Evolutionary conservation across 2,113 vertebrate genomes (phyloP).

Genomic region (Axis porcinus): DNA sequence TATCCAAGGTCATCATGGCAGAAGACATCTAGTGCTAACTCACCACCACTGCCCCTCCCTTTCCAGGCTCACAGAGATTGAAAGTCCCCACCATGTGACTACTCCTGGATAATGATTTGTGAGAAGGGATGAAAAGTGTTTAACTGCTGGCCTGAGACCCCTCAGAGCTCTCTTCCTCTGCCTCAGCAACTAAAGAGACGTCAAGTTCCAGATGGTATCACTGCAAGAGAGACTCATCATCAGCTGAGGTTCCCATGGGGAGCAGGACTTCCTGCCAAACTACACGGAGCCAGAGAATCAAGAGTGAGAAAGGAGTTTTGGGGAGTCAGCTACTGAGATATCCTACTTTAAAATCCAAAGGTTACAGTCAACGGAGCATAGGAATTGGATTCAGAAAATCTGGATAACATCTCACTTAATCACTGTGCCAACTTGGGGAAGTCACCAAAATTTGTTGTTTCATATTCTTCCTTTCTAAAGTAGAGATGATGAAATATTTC

Average conservation of each 20-base stretch:
- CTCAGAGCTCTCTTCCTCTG: not conserved
- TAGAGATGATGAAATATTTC: not conserved
- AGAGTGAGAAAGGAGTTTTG: not conserved
- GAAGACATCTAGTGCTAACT: not conserved
- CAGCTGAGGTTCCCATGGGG: not conserved
- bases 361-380: not conserved
- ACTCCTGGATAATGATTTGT: not conserved
- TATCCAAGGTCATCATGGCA: not conserved
- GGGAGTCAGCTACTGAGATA: not conserved
- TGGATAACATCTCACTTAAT: not conserved
- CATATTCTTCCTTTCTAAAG: not conserved
- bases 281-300: too few species aligned
- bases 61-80: not conserved
- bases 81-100: not conserved
- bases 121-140: constrained; percentile 11
- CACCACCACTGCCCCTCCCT: not conserved
- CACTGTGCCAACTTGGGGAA: not conserved
- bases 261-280: not conserved
- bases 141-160: not conserved
- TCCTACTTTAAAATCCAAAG: not conserved
- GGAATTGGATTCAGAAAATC: not conserved
- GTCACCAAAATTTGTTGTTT: not conserved
- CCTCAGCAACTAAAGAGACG: not conserved
- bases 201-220: not conserved
- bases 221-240: not conserved